Evolutionary conservation across 2,113 vertebrate genomes (phyloP).

Genomic region (Guaruba guarouba): DNA sequence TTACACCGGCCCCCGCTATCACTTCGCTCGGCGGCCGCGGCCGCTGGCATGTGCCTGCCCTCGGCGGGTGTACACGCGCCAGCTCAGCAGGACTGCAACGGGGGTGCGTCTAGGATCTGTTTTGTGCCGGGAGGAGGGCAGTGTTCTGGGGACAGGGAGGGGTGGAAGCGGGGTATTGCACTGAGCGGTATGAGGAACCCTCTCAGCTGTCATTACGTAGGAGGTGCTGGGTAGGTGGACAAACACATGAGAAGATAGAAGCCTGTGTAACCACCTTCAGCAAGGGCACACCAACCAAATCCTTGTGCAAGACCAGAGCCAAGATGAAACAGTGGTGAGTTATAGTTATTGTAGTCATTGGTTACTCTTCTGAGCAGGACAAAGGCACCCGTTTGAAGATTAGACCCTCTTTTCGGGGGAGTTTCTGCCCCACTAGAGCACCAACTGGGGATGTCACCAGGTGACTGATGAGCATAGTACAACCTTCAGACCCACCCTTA

Average conservation of each 20-base stretch:
- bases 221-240: too few species aligned
- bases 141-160: neutral
- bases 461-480: neutral
- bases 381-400: neutral
- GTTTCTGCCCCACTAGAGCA: neutral
- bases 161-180: too few species aligned
- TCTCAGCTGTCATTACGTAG: neutral
- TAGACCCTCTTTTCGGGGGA: neutral
- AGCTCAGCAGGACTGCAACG: accelerated
- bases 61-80: accelerated
- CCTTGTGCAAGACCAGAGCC: accelerated
- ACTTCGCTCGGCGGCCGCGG: accelerated
- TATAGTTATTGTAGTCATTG: neutral
- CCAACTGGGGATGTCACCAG: neutral
- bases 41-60: neutral
- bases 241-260: accelerated
- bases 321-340: neutral
- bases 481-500: neutral
- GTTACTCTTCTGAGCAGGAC: neutral
- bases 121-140: neutral
- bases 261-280: neutral
- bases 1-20: accelerated
- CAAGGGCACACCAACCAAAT: neutral
- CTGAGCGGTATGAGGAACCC: neutral
- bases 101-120: too few species aligned